Conservation (phyloP, 53 echinoderm and acorn worm species). For the Luidia sarsii region DNA sequence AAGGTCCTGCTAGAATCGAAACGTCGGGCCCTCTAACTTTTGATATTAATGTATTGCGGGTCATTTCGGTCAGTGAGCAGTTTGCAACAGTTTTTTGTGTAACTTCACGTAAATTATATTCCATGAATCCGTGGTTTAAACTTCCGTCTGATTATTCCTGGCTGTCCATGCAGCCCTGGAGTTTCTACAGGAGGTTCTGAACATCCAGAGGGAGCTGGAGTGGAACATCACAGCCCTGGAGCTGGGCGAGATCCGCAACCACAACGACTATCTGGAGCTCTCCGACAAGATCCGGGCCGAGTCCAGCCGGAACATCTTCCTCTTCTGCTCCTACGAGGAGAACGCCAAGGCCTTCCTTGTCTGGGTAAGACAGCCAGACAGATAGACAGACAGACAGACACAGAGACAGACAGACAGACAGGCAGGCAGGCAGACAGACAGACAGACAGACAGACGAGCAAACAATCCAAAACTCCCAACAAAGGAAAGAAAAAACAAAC, state of each 20-base stretch:
- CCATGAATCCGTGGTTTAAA: not conserved
- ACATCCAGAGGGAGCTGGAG: slow-evolving; percentile 63
- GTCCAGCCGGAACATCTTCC: slow-evolving; percentile 71
- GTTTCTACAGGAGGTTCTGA: slow-evolving; percentile 82
- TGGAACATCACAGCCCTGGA: slow-evolving; percentile 87
- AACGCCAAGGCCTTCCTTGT: slow-evolving; percentile 40
- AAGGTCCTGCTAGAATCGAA: no score
- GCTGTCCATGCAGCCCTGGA: slow-evolving; percentile 58
- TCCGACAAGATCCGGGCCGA: slow-evolving; percentile 48
- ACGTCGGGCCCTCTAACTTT: no score
- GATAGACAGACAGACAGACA: no score
- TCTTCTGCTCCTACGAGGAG: slow-evolving; percentile 73
- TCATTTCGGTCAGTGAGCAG: no score
- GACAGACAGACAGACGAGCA: no score
- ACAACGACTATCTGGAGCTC: slow-evolving; percentile 26
- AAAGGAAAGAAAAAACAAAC: no score
- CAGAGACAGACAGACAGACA: no score
- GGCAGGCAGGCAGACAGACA: no score
- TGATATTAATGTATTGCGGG: no score
- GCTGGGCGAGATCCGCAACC: slow-evolving; percentile 4
- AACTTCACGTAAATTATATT: not conserved
- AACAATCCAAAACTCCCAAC: no score
- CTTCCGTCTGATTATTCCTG: no score
- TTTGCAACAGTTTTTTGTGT: no score
- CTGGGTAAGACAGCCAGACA: slow-evolving; percentile 47